phyloP scores from a whole-genome alignment of 2,113 vertebrate genomes.

The Toxostoma redivivum region DNA sequence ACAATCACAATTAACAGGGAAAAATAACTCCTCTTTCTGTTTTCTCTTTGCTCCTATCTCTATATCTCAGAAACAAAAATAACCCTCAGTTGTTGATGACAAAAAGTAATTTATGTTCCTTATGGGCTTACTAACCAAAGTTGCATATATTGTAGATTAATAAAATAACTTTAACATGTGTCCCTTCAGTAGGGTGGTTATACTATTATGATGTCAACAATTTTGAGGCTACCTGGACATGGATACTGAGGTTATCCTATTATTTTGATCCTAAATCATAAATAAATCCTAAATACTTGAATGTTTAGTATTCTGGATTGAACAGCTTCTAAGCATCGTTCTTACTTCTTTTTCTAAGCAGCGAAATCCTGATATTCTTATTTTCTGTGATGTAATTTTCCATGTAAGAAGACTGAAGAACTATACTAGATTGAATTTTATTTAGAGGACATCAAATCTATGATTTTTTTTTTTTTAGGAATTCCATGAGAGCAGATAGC shows the following conservation, averaged over 20 bases:
- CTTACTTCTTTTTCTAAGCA: background rate
- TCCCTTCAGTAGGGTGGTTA: background rate
- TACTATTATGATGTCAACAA: background rate
- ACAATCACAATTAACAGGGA: background rate
- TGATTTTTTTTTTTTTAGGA: constrained; percentile 53
- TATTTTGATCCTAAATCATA: background rate
- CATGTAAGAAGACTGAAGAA: background rate
- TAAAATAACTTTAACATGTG: background rate
- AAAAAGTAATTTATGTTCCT: background rate
- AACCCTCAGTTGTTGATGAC: background rate
- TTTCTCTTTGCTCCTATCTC: background rate
- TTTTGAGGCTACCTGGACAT: background rate
- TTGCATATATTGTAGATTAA: background rate
- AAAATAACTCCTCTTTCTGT: background rate
- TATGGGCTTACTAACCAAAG: background rate
- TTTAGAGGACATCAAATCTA: background rate
- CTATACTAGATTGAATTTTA: background rate
- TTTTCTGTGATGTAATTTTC: background rate
- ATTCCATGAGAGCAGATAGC: constrained; percentile 80
- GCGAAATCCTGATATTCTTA: background rate
- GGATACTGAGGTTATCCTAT: background rate
- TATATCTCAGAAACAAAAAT: background rate
- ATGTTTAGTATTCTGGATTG: background rate
- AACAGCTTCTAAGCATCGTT: background rate
- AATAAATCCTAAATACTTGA: too few relatives aligned